Evolutionary conservation across 2,888 invertebrate species (phyloP).

Genomic region (Lepidonotus clava): DNA sequence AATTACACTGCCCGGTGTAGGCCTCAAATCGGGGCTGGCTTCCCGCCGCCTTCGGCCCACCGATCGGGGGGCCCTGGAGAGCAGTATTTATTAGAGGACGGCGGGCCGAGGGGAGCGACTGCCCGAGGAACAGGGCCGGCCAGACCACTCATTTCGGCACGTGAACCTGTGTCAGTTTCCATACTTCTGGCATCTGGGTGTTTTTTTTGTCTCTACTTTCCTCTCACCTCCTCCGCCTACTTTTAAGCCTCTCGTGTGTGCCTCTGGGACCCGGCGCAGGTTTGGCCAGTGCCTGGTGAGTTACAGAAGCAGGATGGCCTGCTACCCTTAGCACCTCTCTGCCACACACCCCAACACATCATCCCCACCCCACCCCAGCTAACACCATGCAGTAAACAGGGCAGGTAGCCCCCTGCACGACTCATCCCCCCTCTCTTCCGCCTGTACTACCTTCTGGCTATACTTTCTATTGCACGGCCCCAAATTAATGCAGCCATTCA

Average conservation of each 20-base stretch:
- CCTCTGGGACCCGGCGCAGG: too few species aligned
- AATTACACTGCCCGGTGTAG: slow-evolving; percentile 19
- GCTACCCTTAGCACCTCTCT: not conserved
- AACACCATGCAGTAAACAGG: not conserved
- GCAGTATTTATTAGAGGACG: not conserved
- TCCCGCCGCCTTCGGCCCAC: not conserved
- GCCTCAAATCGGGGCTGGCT: not conserved
- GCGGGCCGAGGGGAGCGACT: not conserved
- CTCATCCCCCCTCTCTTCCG: not conserved
- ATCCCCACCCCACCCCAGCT: not conserved
- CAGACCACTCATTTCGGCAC: slow-evolving; percentile 7
- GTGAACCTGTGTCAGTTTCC: not conserved
- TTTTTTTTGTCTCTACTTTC: too few species aligned
- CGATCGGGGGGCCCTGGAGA: not conserved
- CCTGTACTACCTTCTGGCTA: not conserved
- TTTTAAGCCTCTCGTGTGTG: too few species aligned
- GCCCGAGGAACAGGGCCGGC: not conserved
- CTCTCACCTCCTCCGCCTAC: too few species aligned
- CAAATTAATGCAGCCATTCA: slow-evolving; percentile 5
- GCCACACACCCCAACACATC: not conserved
- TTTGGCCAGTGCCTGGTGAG: not conserved
- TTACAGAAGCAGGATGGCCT: not conserved
- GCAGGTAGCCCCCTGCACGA: not conserved
- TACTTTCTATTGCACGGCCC: not conserved
- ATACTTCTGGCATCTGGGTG: not conserved